These are phyloP conservation scores for Diorhabda elongata DNA, from an alignment of 1,140 invertebrate species.

Conservation along the genomic window DNA sequence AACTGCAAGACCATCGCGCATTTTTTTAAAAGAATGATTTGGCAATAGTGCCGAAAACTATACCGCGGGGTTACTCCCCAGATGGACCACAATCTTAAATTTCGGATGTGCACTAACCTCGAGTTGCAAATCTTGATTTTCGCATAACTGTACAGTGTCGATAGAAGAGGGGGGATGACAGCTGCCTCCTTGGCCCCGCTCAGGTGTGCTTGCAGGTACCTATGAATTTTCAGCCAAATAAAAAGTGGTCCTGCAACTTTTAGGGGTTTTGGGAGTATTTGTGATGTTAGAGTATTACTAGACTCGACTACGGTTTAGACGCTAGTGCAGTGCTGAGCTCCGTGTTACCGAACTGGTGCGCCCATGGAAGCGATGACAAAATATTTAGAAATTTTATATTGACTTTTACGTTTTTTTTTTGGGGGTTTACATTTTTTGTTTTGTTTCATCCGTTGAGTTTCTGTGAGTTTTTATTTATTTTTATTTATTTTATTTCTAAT, in stretches of 20 bases:
- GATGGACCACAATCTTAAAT: conserved; percentile 18
- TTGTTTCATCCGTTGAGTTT: conserved; percentile 13
- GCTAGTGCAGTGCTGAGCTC: conserved; percentile 30
- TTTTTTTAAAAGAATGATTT: not conserved
- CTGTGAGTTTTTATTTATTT: conserved; percentile 25
- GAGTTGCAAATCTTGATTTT: conserved; percentile 46
- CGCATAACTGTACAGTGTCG: conserved; percentile 43
- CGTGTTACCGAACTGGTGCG: conserved; percentile 22
- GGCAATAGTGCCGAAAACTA: not conserved
- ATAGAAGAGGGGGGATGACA: conserved; percentile 35
- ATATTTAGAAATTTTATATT: conserved; percentile 8
- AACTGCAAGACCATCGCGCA: too few relatives aligned
- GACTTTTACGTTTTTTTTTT: conserved; percentile 20
- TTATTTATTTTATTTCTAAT: conserved; percentile 6
- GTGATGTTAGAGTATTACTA: conserved; percentile 49
- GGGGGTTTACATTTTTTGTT: conserved; percentile 2
- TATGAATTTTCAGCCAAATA: conserved; percentile 49
- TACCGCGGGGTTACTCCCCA: conserved; percentile 7
- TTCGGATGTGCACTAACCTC: conserved; percentile 21
- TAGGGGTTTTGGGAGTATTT: conserved; percentile 44
- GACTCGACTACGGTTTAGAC: conserved; percentile 47
- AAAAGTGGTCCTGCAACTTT: conserved; percentile 49
- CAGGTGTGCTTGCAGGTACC: conserved; percentile 38
- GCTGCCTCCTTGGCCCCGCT: conserved; percentile 23
- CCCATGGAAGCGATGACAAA: conserved; percentile 25